These are phyloP conservation scores for Coregonus ussuriensis DNA, from an alignment of 2,797 vertebrate genomes.

Conservation along the genomic window DNA sequence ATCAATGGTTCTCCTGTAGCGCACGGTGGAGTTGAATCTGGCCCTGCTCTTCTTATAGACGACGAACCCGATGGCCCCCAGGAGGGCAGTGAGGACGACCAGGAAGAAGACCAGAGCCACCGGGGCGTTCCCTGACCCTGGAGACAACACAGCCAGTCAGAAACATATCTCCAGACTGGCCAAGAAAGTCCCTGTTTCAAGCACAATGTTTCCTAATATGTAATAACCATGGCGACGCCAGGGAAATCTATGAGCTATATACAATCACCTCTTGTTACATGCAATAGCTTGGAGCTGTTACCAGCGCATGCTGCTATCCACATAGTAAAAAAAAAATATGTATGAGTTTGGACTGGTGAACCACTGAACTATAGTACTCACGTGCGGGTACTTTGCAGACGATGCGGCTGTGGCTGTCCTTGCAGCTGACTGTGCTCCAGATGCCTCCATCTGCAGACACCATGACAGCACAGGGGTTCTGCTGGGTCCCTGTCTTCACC, in stretches of 20 bases:
- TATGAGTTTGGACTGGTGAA: not conserved
- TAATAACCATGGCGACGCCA: not conserved
- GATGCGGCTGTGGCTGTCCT: slow-evolving; percentile 76
- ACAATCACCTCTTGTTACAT: not conserved
- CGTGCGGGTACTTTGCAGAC: slow-evolving; percentile 86
- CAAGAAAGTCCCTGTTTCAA: not conserved
- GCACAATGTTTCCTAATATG: not conserved
- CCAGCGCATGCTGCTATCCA: too few species aligned
- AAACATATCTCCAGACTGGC: not conserved
- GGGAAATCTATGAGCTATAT: not conserved
- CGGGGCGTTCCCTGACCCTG: slow-evolving; percentile 64
- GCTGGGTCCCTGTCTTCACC: not conserved
- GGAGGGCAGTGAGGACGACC: slow-evolving; percentile 57
- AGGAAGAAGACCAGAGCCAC: slow-evolving; percentile 70
- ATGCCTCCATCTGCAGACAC: slow-evolving; percentile 71
- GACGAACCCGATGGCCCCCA: slow-evolving; percentile 47
- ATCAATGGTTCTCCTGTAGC: slow-evolving; percentile 75
- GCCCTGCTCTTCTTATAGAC: slow-evolving; percentile 71
- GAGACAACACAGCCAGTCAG: slow-evolving; percentile 9
- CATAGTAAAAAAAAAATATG: too few species aligned
- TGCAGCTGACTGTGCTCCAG: slow-evolving; percentile 84
- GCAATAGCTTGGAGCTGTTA: too few species aligned
- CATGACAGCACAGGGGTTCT: slow-evolving; percentile 79
- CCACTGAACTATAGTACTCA: slow-evolving; percentile 62
- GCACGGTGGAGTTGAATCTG: slow-evolving; percentile 65